phyloP scores from a whole-genome alignment of 2,888 invertebrate species.

The Chamaedrilus cognettii region DNA sequence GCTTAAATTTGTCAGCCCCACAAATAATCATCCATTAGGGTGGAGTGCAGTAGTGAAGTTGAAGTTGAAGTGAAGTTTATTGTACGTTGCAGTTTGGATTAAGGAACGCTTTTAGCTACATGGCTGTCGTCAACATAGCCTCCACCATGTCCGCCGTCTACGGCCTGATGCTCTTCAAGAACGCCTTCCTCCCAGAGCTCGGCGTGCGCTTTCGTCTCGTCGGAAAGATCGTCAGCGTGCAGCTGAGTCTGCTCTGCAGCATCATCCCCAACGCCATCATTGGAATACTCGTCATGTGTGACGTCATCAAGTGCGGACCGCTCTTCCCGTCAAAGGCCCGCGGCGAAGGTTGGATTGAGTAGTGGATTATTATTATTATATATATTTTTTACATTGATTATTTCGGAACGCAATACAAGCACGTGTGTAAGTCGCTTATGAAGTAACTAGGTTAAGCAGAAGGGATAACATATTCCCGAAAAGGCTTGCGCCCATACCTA shows the following conservation, averaged over 20 bases:
- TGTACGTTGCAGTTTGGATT: slow-evolving; percentile 17
- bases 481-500: too few species aligned
- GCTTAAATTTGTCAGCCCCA: too few species aligned
- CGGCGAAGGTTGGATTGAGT: slow-evolving; percentile 27
- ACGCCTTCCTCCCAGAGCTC: slow-evolving; percentile 23
- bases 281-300: slow-evolving; percentile 17
- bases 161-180: slow-evolving; percentile 26
- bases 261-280: slow-evolving; percentile 23
- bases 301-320: slow-evolving; percentile 23
- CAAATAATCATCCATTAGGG: too few species aligned
- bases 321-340: slow-evolving; percentile 27
- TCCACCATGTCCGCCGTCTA: slow-evolving; percentile 31
- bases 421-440: too few species aligned
- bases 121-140: slow-evolving; percentile 17
- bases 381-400: not conserved
- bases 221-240: slow-evolving; percentile 28
- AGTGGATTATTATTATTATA: not conserved
- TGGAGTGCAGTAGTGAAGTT: too few species aligned
- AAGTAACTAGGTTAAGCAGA: too few species aligned
- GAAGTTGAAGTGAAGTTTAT: too few species aligned
- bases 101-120: slow-evolving; percentile 24
- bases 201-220: slow-evolving; percentile 18
- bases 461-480: too few species aligned
- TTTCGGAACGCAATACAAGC: too few species aligned
- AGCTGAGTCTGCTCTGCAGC: slow-evolving; percentile 22